Evolutionary conservation across 2,888 invertebrate genomes (phyloP).

Genomic region (Leucozona laternaria): DNA sequence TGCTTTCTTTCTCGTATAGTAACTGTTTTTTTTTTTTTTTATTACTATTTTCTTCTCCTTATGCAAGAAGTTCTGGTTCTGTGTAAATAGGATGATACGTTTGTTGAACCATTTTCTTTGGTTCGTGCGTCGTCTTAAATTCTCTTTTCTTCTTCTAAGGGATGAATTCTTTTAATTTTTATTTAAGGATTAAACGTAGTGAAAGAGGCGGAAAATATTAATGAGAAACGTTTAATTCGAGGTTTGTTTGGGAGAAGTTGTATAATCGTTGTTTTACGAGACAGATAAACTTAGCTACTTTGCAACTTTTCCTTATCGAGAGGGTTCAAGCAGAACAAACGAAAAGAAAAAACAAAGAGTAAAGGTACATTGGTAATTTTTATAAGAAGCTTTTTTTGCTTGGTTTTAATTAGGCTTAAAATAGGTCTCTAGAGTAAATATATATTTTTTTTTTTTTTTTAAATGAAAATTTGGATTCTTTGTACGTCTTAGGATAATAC

Average conservation of each 20-base stretch:
- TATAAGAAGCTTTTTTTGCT: slow-evolving; percentile 54
- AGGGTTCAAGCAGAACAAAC: background rate
- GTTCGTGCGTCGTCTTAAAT: background rate
- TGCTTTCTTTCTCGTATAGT: slow-evolving; percentile 34
- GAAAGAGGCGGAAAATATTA: slow-evolving; percentile 63
- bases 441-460: slow-evolving; percentile 1
- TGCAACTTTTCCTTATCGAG: background rate
- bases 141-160: background rate
- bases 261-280: slow-evolving; percentile 60
- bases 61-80: slow-evolving; percentile 5
- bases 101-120: background rate
- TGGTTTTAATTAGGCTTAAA: slow-evolving; percentile 46
- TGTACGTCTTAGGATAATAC: background rate
- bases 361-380: slow-evolving; percentile 30
- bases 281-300: slow-evolving; percentile 21
- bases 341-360: background rate
- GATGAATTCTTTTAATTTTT: slow-evolving; percentile 18
- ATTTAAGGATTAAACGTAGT: slow-evolving; percentile 46
- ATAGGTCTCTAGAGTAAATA: slow-evolving; percentile 26
- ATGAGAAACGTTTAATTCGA: slow-evolving; percentile 63
- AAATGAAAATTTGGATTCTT: background rate
- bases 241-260: slow-evolving; percentile 29
- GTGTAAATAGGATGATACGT: background rate
- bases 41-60: background rate
- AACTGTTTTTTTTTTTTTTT: slow-evolving; percentile 1